Percentiles rank a stretch among this genome's conserved stretches.
phyloP scores from a whole-genome alignment of 53 echinoderm and acorn worm species.

The Stichopus horrens region DNA sequence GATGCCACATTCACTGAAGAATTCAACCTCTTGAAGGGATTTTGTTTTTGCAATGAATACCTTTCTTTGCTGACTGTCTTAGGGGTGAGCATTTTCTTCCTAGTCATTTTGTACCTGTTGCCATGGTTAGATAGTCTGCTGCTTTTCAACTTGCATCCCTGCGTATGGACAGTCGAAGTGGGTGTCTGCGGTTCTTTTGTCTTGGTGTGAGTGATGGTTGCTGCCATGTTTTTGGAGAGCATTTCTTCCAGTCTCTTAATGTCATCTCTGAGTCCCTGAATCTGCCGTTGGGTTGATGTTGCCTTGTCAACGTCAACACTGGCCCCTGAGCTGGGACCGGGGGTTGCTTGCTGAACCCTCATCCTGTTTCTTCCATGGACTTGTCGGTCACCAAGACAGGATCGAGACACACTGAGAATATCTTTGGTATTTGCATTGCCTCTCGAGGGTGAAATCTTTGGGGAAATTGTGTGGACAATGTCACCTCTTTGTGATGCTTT shows the following conservation, averaged over 20 bases:
- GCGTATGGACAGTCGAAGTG: neutral
- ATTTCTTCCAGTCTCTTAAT: neutral
- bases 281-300: neutral
- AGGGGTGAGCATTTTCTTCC: neutral
- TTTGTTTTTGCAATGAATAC: neutral
- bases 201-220: neutral
- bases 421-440: too few species aligned
- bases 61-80: neutral
- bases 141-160: neutral
- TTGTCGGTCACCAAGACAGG: neutral
- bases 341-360: neutral
- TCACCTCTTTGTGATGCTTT: too few species aligned
- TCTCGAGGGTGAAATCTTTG: too few species aligned
- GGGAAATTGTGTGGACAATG: too few species aligned
- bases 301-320: neutral
- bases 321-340: too few species aligned
- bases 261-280: neutral
- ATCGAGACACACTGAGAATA: too few species aligned
- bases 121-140: neutral
- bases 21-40: conserved; percentile 11
- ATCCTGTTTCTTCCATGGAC: neutral
- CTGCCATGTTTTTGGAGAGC: neutral
- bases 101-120: neutral
- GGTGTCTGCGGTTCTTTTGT: neutral
- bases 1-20: neutral